Base-by-base conservation (phyloP, 2,113 vertebrate genomes). In the Elanoides forficatus region DNA sequence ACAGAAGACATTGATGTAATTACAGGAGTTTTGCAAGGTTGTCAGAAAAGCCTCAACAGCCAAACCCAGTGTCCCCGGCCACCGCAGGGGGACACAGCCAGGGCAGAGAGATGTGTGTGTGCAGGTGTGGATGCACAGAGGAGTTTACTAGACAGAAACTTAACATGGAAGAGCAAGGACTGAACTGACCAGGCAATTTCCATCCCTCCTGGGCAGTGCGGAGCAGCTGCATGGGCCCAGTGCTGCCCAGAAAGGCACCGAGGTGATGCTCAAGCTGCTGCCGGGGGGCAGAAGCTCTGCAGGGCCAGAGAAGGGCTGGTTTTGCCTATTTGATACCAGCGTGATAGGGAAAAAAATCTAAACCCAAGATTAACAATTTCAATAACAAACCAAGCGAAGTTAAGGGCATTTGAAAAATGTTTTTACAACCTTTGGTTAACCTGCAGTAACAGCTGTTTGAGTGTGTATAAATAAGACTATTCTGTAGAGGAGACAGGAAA, bases 361-460 rank as follows among this genome's bases (percentile, higher is more conserved):
- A 47, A 20, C 8, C 34, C 34, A 9, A 72, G 90, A 81, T 19
- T 30, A 94, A 86, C 65, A 83, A 88, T 97, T 95, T 42, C 94
- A 78, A 63, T 59, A 81, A 91, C 60, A 72, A 95, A 36, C 90
- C 63, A 25, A 48, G 2, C 3, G 0, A 81, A 97, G 76, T 90
- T 79, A 68, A 91, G 83, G 43, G 13, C 56, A 68, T 81, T 79
- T 40, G 86, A 95, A 79, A 92, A 86, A 73, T 65, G 91, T 65
- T 96, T 95, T 89, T 79, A 93, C 91, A 95, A 85, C 92, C 94
- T 92, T 71, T 95, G 94, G 88, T 95, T 97, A 96, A 97, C 94
- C 97, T 91, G 94, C 73, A 75, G 91, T 62, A 93, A 93, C 95
- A 75, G 91, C 91, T 96, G 95, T 84, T 52, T 79, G 94, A 72